Evolutionary conservation across 2,113 vertebrate species (phyloP).

Genomic region (Manacus vitellinus): DNA sequence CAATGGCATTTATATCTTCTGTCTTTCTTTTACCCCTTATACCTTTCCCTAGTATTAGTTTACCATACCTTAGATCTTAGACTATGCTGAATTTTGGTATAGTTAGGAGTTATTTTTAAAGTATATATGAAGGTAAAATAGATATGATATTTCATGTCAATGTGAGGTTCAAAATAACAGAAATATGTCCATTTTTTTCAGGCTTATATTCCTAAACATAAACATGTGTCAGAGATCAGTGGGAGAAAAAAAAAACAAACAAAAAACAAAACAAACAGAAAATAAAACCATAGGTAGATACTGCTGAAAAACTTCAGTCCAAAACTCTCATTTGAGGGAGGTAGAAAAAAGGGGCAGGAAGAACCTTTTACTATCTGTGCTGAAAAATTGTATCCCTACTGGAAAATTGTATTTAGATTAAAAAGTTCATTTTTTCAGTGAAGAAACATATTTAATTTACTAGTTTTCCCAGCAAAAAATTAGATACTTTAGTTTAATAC

Average conservation of each 20-base stretch:
- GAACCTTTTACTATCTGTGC: not conserved
- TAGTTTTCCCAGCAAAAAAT: not conserved
- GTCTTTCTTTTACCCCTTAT: not conserved
- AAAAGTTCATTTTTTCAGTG: not conserved
- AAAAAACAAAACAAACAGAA: not conserved
- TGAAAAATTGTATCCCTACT: not conserved
- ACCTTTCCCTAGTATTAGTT: not conserved
- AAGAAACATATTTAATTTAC: not conserved
- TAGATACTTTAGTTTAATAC: not conserved
- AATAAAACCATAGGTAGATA: not conserved
- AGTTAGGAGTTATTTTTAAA: not conserved
- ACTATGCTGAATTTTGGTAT: not conserved
- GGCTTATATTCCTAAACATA: not conserved
- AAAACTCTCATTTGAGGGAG: not conserved
- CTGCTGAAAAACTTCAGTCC: not conserved
- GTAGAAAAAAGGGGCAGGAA: not conserved
- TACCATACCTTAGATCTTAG: not conserved
- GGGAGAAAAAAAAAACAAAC: accelerated
- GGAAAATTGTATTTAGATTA: not conserved
- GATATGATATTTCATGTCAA: not conserved
- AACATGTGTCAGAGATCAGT: not conserved
- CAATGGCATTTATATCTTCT: not conserved
- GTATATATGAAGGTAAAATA: not conserved
- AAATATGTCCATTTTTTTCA: not conserved
- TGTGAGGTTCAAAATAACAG: not conserved